phyloP scores from a whole-genome alignment of 2,113 vertebrate species.

The Oryzias curvinotus region DNA sequence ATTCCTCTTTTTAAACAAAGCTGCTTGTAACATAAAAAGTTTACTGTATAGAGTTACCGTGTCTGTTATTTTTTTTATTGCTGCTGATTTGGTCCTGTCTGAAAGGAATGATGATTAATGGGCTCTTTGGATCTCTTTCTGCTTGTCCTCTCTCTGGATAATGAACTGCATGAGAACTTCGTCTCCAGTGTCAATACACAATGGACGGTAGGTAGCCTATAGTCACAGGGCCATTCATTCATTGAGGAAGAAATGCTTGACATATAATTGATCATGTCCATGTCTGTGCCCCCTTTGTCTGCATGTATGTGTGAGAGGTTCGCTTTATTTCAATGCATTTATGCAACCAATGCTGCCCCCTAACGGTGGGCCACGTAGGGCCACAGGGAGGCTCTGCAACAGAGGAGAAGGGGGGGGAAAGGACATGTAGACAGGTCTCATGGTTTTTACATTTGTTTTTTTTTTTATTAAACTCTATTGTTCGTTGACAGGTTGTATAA shows the following conservation, averaged over 20 bases:
- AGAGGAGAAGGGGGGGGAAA: slow-evolving; percentile 45
- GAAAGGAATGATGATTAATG: slow-evolving; percentile 76
- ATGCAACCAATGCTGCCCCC: slow-evolving; percentile 71
- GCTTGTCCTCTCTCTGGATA: slow-evolving; percentile 64
- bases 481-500: slow-evolving; percentile 42
- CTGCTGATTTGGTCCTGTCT: slow-evolving; percentile 31
- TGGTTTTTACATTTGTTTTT: slow-evolving; percentile 39
- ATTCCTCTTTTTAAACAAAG: too few relatives aligned
- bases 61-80: slow-evolving; percentile 42
- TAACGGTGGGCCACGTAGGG: slow-evolving; percentile 44
- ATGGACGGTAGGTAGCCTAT: slow-evolving; percentile 69
- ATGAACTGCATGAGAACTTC: slow-evolving; percentile 78
- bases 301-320: slow-evolving; percentile 37
- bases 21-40: neutral
- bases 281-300: slow-evolving; percentile 74
- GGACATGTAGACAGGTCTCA: slow-evolving; percentile 19
- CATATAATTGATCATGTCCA: slow-evolving; percentile 79
- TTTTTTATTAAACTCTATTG: slow-evolving; percentile 44
- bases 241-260: slow-evolving; percentile 72
- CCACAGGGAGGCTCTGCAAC: slow-evolving; percentile 32
- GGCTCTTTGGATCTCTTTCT: slow-evolving; percentile 70
- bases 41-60: slow-evolving; percentile 51
- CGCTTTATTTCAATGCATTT: slow-evolving; percentile 44
- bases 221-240: slow-evolving; percentile 70
- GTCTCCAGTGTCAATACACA: slow-evolving; percentile 71